Evolutionary conservation across 2,113 vertebrate species (phyloP).

Genomic region (Stegostoma tigrinum): DNA sequence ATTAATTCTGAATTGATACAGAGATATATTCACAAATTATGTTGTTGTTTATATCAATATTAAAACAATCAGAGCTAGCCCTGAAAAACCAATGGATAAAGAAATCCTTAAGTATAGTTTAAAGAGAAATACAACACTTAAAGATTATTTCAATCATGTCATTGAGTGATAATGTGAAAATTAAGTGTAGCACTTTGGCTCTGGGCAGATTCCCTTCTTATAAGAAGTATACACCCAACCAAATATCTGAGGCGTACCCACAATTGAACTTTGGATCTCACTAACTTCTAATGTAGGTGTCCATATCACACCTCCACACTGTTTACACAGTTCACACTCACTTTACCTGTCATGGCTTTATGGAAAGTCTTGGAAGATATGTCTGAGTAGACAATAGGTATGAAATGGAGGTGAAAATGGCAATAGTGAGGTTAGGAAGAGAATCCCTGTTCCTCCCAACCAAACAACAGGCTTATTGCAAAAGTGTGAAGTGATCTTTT

Average conservation of each 20-base stretch:
- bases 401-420: not conserved
- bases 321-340: not conserved
- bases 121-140: not conserved
- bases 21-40: not conserved
- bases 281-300: not conserved
- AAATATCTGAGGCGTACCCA: not conserved
- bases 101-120: not conserved
- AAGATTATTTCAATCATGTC: not conserved
- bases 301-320: not conserved
- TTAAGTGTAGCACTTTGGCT: not conserved
- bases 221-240: not conserved
- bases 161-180: not conserved
- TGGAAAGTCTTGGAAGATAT: not conserved
- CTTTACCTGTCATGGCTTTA: not conserved
- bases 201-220: not conserved
- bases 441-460: not conserved
- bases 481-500: not conserved
- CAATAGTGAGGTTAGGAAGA: not conserved
- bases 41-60: not conserved
- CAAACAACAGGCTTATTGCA: not conserved
- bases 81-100: not conserved
- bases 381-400: not conserved
- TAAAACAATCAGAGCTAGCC: not conserved
- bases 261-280: not conserved
- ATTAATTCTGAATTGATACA: not conserved